A percentile compares a stretch with the other conserved stretches of the same genome.
phyloP scores from a whole-genome alignment of 1,140 invertebrate species.

The Plodia interpunctella region DNA sequence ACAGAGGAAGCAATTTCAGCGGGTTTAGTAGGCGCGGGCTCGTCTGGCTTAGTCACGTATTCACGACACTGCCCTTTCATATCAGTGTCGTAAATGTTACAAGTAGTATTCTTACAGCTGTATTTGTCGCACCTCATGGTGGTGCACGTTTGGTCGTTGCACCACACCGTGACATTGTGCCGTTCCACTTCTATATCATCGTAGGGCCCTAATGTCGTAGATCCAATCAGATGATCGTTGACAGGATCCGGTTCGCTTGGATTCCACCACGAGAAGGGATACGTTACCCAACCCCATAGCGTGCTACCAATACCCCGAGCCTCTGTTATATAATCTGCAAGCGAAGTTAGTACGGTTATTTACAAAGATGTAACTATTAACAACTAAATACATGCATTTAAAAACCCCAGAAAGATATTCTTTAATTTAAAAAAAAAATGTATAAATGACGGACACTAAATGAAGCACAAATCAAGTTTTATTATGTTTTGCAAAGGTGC shows the following conservation, averaged over 20 bases:
- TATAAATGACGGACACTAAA: too few relatives aligned
- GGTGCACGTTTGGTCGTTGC: conserved; percentile 70
- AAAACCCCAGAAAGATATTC: too few relatives aligned
- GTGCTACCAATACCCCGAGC: conserved; percentile 62
- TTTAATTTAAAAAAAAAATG: too few relatives aligned
- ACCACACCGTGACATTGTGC: conserved; percentile 61
- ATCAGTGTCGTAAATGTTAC: conserved; percentile 73
- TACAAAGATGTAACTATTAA: not conserved
- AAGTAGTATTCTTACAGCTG: conserved; percentile 59
- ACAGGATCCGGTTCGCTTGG: conserved; percentile 29
- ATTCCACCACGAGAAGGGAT: conserved; percentile 69
- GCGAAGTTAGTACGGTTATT: conserved; percentile 25
- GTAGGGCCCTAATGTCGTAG: conserved; percentile 26
- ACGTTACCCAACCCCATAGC: conserved; percentile 70
- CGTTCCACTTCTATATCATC: conserved; percentile 47
- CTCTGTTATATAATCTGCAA: conserved; percentile 54
- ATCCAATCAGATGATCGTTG: conserved; percentile 29
- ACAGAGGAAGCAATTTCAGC: not conserved
- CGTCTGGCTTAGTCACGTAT: conserved; percentile 51
- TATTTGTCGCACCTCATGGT: conserved; percentile 59
- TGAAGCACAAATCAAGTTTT: too few relatives aligned
- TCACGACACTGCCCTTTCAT: conserved; percentile 66
- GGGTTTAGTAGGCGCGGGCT: conserved; percentile 22
- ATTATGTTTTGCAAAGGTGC: too few relatives aligned
- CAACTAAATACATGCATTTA: not conserved